Evolutionary conservation across 2,888 invertebrate genomes (phyloP), one percentile per base, ranked within the genome.

Genomic region (Sphecodes monilicornis): DNA sequence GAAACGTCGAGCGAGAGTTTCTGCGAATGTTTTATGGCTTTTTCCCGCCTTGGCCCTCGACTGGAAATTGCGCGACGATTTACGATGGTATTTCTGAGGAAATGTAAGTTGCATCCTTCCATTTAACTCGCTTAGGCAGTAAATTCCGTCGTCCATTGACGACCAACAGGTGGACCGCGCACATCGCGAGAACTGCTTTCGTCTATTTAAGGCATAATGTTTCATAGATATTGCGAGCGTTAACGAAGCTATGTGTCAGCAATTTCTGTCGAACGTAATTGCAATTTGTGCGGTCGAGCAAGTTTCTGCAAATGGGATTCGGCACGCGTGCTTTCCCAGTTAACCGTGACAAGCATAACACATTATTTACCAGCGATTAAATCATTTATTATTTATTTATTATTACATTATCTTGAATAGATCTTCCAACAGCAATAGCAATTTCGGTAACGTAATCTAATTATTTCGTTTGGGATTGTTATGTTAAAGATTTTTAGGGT

Each of bases 111-210:
- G 72, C 69, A 32, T 83, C 83, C 57, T 71, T 73, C 69, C 78
- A 43, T 68, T 80, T 57, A 71, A 41, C 36, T 80, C 39, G 39
- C 70, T 75, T 68, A 60, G 66, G 16, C 32, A 68, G 41, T 70
- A 57, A 76, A 13, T 64, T 32, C 36, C 66, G 32, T 69, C 76
- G 69, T 75, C 79, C 72, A 78, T 46, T 60, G 64, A 39, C 32
- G 66, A 82, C 86, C 85, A 87, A 87, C 88, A 87, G 88, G 87
- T 88, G 87, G 83, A 79, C 78, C 80, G 74, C 73, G 50, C 70
- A 76, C 80, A 74, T 85, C 80, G 82, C 66, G 71, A 78, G 39
- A 29, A 75, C 78, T 11, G 73, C 69, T 32, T 36, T n/a, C 66
- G 66, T 11, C 36, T 68, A 36, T 68, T 22, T 68, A 68, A 68